phyloP scores from a whole-genome alignment of 1,140 invertebrate genomes.

The Belonocnema kinseyi region DNA sequence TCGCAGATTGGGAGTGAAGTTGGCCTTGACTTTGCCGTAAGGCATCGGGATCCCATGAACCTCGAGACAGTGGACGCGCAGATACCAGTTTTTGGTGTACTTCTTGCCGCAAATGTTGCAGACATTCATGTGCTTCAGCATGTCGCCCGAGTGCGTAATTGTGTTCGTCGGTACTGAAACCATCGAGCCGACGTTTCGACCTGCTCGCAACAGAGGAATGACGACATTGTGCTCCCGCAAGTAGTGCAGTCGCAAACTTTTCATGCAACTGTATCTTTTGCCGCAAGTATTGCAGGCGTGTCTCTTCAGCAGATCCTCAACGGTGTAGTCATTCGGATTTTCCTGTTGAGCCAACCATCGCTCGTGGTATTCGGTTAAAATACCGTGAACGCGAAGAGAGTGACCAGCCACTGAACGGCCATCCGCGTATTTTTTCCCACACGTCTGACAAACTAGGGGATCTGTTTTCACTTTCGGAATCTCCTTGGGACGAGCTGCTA shows the following conservation, averaged over 20 bases:
- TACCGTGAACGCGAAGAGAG: constrained; percentile 27
- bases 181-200: not conserved
- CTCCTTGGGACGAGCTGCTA: too few species aligned
- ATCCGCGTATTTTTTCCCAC: not conserved
- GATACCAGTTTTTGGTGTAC: constrained; percentile 10
- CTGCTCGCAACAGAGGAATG: not conserved
- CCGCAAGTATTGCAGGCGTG: constrained; percentile 31
- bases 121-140: not conserved
- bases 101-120: constrained; percentile 8
- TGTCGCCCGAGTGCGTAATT: not conserved
- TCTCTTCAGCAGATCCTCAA: constrained; percentile 15
- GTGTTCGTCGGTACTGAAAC: not conserved
- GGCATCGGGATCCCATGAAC: constrained; percentile 1
- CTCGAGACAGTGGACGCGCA: not conserved
- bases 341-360: constrained; percentile 16
- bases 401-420: not conserved
- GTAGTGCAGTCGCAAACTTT: constrained; percentile 11
- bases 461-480: not conserved
- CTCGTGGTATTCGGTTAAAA: constrained; percentile 28
- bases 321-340: constrained; percentile 9
- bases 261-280: constrained; percentile 8
- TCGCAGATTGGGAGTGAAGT: not conserved
- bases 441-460: not conserved
- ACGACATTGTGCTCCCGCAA: not conserved
- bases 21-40: not conserved